Percentiles rank a stretch among this genome's conserved stretches.
Conservation (phyloP, 2,888 invertebrate genomes). For the Tenodera sinensis region DNA sequence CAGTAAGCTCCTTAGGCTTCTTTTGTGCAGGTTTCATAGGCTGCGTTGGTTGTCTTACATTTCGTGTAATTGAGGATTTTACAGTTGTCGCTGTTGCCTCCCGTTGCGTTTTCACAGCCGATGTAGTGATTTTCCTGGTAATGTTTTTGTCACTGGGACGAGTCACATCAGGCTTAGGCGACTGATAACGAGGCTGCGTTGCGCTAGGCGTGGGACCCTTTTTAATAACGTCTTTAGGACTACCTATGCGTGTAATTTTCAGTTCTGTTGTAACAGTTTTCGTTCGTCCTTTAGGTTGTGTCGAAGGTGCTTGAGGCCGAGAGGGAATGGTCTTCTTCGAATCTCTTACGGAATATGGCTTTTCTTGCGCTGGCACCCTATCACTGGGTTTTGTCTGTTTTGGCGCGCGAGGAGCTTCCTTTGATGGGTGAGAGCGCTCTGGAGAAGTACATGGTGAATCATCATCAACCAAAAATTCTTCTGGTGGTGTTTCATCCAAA, state of each 20-base stretch:
- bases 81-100: not conserved
- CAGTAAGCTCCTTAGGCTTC: not conserved
- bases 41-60: not conserved
- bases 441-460: slow-evolving; percentile 13
- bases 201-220: not conserved
- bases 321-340: not conserved
- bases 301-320: not conserved
- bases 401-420: not conserved
- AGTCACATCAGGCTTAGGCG: slow-evolving; percentile 23
- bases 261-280: not conserved
- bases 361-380: not conserved
- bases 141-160: slow-evolving; percentile 25
- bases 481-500: slow-evolving; percentile 36
- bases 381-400: not conserved
- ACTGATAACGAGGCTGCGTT: slow-evolving; percentile 7
- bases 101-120: not conserved
- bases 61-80: not conserved
- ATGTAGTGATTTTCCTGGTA: not conserved
- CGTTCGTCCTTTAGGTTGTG: not conserved
- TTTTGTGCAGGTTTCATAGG: not conserved
- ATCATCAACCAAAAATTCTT: slow-evolving; percentile 53
- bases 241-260: slow-evolving; percentile 10
- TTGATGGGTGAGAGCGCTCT: not conserved
- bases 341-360: not conserved
- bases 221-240: slow-evolving; percentile 10